Conservation (phyloP, 2,797 vertebrate species). For the Telmatherina bonti region DNA sequence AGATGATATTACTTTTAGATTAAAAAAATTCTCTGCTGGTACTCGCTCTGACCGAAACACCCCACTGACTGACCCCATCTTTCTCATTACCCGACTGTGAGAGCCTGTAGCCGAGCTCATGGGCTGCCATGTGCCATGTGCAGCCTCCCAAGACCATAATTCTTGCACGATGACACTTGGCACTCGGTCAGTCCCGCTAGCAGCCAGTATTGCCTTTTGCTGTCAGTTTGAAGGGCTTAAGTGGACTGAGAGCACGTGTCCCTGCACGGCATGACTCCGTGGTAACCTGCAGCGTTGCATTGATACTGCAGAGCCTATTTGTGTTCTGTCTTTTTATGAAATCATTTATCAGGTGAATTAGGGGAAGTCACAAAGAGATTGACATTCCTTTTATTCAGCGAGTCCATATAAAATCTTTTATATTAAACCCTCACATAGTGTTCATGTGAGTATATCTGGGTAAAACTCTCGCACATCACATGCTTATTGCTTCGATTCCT, state of each 20-base stretch:
- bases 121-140: conserved; percentile 45
- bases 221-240: conserved; percentile 47
- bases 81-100: conserved; percentile 18
- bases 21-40: conserved; percentile 39
- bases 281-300: conserved; percentile 28
- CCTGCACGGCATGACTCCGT: conserved; percentile 40
- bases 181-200: conserved; percentile 26
- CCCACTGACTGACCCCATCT: conserved; percentile 38
- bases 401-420: neutral
- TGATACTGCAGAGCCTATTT: conserved; percentile 16
- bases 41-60: conserved; percentile 7
- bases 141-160: conserved; percentile 20
- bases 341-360: conserved; percentile 29
- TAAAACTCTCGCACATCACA: conserved; percentile 16
- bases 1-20: conserved; percentile 29
- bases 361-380: neutral
- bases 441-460: conserved; percentile 2
- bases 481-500: neutral
- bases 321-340: conserved; percentile 17
- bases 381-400: conserved; percentile 12
- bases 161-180: conserved; percentile 42
- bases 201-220: conserved; percentile 47
- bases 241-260: conserved; percentile 34
- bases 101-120: conserved; percentile 28
- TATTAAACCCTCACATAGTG: neutral